Evolutionary conservation across 2,797 vertebrate species (phyloP), one percentile per base, ranked within the genome.

Genomic region (Diceros bicornis): DNA sequence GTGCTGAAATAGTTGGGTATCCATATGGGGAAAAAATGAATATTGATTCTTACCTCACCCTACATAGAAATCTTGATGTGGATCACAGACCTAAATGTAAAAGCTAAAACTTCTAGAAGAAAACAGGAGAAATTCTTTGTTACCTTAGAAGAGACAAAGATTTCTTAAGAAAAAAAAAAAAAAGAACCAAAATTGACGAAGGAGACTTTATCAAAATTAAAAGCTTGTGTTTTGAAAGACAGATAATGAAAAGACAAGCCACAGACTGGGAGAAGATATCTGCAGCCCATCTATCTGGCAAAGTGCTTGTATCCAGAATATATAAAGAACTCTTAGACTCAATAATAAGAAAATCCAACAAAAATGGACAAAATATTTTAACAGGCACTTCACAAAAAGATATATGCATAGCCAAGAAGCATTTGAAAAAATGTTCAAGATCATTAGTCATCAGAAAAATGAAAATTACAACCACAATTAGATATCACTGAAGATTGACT

Each of bases 281-380:
- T 62, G 61, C 3, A 91, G 66, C 27, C 59, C 21, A 25, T 37
- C 6, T 77, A 88, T 66, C 29, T 89, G 34, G 16, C 55, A 92
- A 52, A 92, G 4, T n/a, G 71, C 18, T 57, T 82, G 4, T 75
- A 72, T 96, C 25, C 37, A 84, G 50, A 88, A 92, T 81, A 82
- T 75, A 69, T 81, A 18, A 74, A 69, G 71, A 95, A 68, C 18
- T 89, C 27, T 83, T 90, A 61, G 94, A 81, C 68, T 93, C 41
- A 75, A 18, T 92, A 69, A 89, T 41, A 89, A 84, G 47, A 50
- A 88, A 69, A 68, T 61, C 6, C 66, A 88, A 52, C 62, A 50
- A 85, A 96, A 91, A 78, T 62, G 32, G 37, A 13, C 59, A 94
- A 96, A 89, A 55, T 64, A 71, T 77, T 91, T 94, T 32, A 71